Percentiles rank a stretch among this genome's conserved stretches.
Conservation (phyloP, 2,888 invertebrate species). For the Physocephala rufipes region DNA sequence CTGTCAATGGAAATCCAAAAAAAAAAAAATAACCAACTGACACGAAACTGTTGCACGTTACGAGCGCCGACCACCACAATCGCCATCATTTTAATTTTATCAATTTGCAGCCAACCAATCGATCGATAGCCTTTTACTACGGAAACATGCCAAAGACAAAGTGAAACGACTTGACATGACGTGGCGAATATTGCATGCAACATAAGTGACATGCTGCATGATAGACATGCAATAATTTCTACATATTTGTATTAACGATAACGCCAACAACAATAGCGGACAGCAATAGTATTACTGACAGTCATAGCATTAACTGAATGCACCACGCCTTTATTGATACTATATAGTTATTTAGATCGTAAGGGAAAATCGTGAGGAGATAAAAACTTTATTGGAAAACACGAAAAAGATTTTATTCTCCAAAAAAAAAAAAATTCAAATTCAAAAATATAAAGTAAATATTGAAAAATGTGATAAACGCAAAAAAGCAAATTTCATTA, state of each 20-base stretch:
- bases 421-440: background rate
- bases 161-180: background rate
- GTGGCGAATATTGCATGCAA: constrained; percentile 4
- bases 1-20: no score
- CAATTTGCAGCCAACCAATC: background rate
- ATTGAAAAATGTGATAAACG: background rate
- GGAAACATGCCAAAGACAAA: background rate
- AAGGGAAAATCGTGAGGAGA: background rate
- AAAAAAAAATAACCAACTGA: no score
- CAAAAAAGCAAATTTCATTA: background rate
- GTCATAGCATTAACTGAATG: background rate
- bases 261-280: background rate
- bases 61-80: no score
- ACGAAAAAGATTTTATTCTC: background rate
- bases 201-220: no score
- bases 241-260: background rate
- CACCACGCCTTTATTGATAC: background rate
- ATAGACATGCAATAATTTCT: no score
- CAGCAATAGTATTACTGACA: background rate
- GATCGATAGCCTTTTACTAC: constrained; percentile 11
- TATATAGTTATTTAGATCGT: background rate
- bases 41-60: no score
- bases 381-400: background rate
- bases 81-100: no score
- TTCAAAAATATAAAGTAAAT: background rate